These are phyloP conservation scores for Stichodactyla helianthus DNA, from an alignment of 64 coral and sea anemone species.

Conservation along the genomic window DNA sequence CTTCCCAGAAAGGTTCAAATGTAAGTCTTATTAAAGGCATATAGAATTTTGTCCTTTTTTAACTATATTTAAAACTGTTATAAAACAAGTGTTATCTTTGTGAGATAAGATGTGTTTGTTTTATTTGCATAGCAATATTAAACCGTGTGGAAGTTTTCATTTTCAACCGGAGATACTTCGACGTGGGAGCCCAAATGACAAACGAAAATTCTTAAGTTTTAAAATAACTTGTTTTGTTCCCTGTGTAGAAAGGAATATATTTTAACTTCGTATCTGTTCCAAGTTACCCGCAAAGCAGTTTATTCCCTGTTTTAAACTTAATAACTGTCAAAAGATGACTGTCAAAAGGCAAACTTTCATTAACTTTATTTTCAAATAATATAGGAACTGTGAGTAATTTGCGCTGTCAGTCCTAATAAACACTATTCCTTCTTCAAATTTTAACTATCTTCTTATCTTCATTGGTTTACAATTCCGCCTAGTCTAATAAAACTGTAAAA, in stretches of 20 bases:
- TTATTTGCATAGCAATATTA: background rate
- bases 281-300: too few relatives aligned
- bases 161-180: background rate
- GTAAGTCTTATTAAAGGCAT: background rate
- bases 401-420: background rate
- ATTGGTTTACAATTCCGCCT: background rate
- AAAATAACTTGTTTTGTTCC: background rate
- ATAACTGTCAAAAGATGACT: background rate
- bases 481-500: too few relatives aligned
- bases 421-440: background rate
- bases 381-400: background rate
- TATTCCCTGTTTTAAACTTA: too few relatives aligned
- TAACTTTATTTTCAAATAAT: background rate
- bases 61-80: background rate
- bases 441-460: background rate
- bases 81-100: background rate
- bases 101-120: background rate
- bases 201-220: background rate
- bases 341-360: background rate
- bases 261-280: too few relatives aligned
- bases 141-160: background rate
- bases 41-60: background rate
- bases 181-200: background rate
- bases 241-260: too few relatives aligned
- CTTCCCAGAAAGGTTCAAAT: background rate